phyloP scores from a whole-genome alignment of 2,888 invertebrate species.

The Trachelus troglodyta region DNA sequence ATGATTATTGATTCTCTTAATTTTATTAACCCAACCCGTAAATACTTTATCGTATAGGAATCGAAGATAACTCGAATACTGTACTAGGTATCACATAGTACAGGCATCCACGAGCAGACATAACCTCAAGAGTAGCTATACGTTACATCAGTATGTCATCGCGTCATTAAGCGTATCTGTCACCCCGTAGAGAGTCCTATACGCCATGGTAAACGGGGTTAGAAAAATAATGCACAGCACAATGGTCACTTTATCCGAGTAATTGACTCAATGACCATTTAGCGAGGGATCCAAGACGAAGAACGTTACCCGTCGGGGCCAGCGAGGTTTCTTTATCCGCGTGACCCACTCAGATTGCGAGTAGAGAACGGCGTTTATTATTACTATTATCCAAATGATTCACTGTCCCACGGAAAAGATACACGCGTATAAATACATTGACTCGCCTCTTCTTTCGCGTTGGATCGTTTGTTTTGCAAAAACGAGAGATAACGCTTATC shows the following conservation, averaged over 20 bases:
- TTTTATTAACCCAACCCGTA: too few relatives aligned
- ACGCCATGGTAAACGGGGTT: constrained; percentile 46
- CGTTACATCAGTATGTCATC: constrained; percentile 11
- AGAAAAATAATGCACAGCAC: constrained; percentile 59
- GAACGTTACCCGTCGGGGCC: constrained; percentile 32
- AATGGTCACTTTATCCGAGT: constrained; percentile 62
- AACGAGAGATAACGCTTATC: constrained; percentile 41
- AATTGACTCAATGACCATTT: constrained; percentile 63
- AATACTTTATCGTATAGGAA: too few relatives aligned
- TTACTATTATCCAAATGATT: constrained; percentile 47
- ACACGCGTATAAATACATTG: background rate
- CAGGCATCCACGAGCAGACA: too few relatives aligned
- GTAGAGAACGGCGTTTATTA: constrained; percentile 17
- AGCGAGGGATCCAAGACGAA: constrained; percentile 35
- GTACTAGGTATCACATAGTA: too few relatives aligned
- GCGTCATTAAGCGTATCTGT: constrained; percentile 45
- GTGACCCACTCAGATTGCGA: constrained; percentile 50
- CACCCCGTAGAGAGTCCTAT: constrained; percentile 19
- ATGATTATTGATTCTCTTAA: too few relatives aligned
- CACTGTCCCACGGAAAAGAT: constrained; percentile 31
- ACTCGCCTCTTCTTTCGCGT: constrained; percentile 6
- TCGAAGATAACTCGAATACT: too few relatives aligned
- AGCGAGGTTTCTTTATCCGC: constrained; percentile 50
- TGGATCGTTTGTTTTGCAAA: constrained; percentile 33
- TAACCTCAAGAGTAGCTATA: background rate